A percentile compares a stretch with the other conserved stretches of the same genome.
phyloP scores from a whole-genome alignment of 2,113 vertebrate species.

The Malaclemys terrapin region DNA sequence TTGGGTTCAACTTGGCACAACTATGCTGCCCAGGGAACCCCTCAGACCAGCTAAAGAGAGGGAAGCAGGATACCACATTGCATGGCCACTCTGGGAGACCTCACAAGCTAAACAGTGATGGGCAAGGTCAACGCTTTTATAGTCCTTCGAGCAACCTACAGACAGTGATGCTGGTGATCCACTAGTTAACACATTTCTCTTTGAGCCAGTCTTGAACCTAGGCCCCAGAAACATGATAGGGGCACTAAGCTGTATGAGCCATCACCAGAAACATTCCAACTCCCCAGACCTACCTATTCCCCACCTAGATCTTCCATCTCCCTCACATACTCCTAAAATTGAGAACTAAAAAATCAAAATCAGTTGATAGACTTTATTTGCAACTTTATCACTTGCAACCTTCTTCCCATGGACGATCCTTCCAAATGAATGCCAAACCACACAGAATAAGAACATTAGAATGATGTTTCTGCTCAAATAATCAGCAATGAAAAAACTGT shows the following conservation, averaged over 20 bases:
- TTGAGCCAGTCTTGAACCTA: background rate
- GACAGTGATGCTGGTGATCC: background rate
- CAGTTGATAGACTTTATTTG: background rate
- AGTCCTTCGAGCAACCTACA: background rate
- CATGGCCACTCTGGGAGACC: background rate
- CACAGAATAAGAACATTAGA: background rate
- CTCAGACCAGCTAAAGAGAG: background rate
- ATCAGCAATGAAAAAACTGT: background rate
- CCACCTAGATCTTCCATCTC: background rate
- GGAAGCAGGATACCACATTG: accelerated
- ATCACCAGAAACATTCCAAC: background rate
- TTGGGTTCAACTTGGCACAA: background rate
- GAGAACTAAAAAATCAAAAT: background rate
- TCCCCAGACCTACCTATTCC: background rate
- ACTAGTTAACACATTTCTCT: background rate
- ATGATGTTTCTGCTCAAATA: background rate
- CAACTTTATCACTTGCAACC: background rate
- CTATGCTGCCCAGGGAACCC: background rate
- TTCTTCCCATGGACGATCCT: background rate
- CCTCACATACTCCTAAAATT: background rate
- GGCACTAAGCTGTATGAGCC: background rate
- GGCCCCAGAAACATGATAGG: background rate
- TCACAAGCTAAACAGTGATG: accelerated
- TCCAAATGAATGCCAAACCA: background rate
- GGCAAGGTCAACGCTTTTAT: accelerated